A percentile compares a stretch with the other conserved stretches of the same genome.
Evolutionary conservation across 2,797 vertebrate genomes (phyloP).

Genomic region (Acropternis orthonyx): DNA sequence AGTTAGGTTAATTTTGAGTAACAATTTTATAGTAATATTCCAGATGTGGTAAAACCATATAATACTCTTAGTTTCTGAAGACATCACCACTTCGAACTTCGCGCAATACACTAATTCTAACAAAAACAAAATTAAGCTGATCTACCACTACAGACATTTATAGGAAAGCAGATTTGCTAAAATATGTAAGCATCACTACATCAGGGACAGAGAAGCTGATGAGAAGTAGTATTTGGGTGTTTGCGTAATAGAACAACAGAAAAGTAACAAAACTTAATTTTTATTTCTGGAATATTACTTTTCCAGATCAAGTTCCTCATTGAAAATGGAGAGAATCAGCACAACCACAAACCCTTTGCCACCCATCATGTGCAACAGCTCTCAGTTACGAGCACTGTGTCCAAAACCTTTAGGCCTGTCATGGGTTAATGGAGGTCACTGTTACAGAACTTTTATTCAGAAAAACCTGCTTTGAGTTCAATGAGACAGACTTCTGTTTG

Average conservation of each 20-base stretch:
- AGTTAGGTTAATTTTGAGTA: background rate
- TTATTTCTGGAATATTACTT: background rate
- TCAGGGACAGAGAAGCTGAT: background rate
- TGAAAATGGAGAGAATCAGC: background rate
- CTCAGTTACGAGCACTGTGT: background rate
- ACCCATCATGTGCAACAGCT: background rate
- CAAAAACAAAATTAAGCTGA: conserved; percentile 1
- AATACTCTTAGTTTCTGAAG: background rate
- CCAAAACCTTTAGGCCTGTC: background rate
- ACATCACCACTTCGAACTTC: background rate
- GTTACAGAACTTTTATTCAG: background rate
- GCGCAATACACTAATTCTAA: background rate
- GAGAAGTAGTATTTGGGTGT: background rate
- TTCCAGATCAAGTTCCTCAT: background rate
- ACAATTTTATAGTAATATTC: background rate
- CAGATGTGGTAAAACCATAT: background rate
- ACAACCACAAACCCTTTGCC: background rate
- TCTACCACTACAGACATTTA: background rate
- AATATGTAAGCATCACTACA: background rate
- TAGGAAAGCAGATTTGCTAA: conserved; percentile 1
- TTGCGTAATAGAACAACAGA: background rate
- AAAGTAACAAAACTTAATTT: background rate
- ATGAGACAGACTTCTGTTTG: background rate
- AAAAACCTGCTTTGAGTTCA: background rate
- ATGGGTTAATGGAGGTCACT: background rate